phyloP scores from a whole-genome alignment of 2,113 vertebrate species.

The Myrmophylax atrothorax region DNA sequence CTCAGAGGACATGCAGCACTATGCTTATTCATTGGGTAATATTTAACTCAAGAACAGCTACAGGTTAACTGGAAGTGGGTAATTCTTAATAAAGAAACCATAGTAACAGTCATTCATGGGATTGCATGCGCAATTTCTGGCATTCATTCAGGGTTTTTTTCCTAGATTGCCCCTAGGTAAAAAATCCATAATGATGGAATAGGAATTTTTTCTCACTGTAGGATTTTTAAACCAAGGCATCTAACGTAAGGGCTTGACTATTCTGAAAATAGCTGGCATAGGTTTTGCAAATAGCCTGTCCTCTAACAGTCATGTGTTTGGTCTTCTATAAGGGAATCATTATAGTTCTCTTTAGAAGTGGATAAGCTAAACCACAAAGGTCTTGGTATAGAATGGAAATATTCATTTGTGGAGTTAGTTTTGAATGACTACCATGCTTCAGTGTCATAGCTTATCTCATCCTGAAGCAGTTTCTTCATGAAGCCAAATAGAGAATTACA shows the following conservation, averaged over 20 bases:
- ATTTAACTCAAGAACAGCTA: constrained; percentile 14
- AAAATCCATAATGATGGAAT: not conserved
- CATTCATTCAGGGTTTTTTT: not conserved
- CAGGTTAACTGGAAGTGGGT: not conserved
- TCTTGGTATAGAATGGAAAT: not conserved
- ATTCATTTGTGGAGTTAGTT: not conserved
- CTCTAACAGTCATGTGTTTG: not conserved
- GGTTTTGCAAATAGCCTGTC: not conserved
- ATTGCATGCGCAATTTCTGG: not conserved
- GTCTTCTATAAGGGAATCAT: not conserved
- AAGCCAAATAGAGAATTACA: not conserved
- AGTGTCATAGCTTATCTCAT: not conserved
- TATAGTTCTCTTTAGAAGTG: not conserved
- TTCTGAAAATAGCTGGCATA: not conserved
- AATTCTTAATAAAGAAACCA: not conserved
- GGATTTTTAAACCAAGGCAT: not conserved
- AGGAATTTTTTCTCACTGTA: not conserved
- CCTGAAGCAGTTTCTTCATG: not conserved
- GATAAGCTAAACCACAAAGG: constrained; percentile 9
- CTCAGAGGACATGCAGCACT: not conserved
- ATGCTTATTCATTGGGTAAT: constrained; percentile 6
- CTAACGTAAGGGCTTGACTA: not conserved
- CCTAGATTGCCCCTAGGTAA: not conserved
- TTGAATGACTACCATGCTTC: not conserved
- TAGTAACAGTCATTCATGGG: not conserved